Evolutionary conservation across 1,140 invertebrate genomes (phyloP).

Genomic region (Drosophila paulistorum): DNA sequence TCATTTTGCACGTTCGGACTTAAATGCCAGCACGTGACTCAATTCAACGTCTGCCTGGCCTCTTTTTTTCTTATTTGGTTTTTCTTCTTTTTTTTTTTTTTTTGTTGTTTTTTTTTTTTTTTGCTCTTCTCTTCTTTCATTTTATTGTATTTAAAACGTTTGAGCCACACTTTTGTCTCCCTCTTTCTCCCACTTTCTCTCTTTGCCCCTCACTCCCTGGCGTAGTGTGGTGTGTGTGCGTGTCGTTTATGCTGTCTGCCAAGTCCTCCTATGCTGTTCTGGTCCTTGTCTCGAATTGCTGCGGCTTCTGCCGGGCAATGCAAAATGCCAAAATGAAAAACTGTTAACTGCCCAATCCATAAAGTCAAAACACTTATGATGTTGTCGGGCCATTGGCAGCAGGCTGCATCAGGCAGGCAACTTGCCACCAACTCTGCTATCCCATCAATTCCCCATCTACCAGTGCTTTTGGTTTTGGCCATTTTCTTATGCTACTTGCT

Average conservation of each 20-base stretch:
- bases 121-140: constrained; percentile 7
- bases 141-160: constrained; percentile 29
- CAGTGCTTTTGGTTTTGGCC: constrained; percentile 6
- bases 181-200: not conserved
- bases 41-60: constrained; percentile 32
- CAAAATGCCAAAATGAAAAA: constrained; percentile 33
- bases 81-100: not conserved
- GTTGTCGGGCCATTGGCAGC: constrained; percentile 17
- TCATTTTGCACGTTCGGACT: constrained; percentile 73
- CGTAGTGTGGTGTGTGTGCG: not conserved
- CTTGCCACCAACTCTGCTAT: no score
- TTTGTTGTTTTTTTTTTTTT: not conserved
- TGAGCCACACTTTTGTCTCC: constrained; percentile 1
- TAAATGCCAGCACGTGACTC: constrained; percentile 77
- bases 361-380: constrained; percentile 39
- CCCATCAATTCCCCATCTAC: not conserved
- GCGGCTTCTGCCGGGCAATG: constrained; percentile 14
- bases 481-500: constrained; percentile 4
- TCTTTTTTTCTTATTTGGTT: constrained; percentile 1
- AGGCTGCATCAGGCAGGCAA: not conserved
- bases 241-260: constrained; percentile 8
- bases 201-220: not conserved
- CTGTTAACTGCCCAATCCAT: constrained; percentile 39
- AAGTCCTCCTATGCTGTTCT: not conserved
- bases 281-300: constrained; percentile 21